Conservation (phyloP, 1,140 invertebrate species). For the Megathymus violae region DNA sequence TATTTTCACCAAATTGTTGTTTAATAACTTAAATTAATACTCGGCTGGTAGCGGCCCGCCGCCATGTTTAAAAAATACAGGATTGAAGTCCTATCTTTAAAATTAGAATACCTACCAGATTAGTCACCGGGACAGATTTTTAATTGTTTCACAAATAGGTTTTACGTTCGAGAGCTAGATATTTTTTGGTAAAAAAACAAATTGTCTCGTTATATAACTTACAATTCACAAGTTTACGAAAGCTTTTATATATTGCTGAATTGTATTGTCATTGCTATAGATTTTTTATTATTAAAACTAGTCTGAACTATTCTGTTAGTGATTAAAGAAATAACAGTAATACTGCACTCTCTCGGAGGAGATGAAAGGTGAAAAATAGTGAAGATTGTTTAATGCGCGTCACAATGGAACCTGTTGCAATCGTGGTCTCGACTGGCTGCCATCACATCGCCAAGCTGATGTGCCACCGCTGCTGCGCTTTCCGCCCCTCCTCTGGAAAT, state of each 20-base stretch:
- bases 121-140: no score
- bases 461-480: conserved; percentile 59
- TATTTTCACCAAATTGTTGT: background rate
- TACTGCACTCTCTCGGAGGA: background rate
- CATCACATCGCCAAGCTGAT: conserved; percentile 77
- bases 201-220: no score
- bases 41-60: conserved; percentile 9
- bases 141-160: no score
- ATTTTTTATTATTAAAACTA: background rate
- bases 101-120: no score
- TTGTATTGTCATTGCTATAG: no score
- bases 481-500: conserved; percentile 61
- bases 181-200: no score
- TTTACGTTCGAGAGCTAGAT: no score
- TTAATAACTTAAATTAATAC: background rate
- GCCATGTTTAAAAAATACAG: background rate
- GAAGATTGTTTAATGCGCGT: conserved; percentile 44
- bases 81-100: no score
- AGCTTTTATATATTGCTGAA: no score
- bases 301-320: background rate
- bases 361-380: background rate
- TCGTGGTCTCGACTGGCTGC: conserved; percentile 74
- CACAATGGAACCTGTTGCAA: conserved; percentile 68
- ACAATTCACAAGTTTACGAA: no score
- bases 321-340: background rate